A percentile compares a stretch with the other conserved stretches of the same genome.
These are phyloP conservation scores for Azemiops feae DNA, from an alignment of 2,113 vertebrate genomes.

Conservation along the genomic window DNA sequence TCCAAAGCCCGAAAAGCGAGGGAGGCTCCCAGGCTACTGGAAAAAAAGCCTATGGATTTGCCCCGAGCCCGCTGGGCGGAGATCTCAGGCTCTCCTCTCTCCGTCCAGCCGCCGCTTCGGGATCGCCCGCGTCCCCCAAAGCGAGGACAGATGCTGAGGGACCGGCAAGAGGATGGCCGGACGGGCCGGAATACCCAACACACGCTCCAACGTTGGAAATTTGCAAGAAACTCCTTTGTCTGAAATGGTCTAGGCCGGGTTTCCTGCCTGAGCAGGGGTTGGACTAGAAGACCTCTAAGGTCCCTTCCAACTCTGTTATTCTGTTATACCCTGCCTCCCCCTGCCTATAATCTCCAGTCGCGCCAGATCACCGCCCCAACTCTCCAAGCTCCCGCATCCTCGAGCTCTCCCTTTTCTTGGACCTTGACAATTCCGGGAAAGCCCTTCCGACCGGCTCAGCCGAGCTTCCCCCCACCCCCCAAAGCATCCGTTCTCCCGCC, in stretches of 20 bases:
- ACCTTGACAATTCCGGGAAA: neutral
- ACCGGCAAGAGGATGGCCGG: neutral
- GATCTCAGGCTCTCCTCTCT: neutral
- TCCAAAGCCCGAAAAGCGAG: neutral
- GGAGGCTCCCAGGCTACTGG: neutral
- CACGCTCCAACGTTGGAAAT: neutral
- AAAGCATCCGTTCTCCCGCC: neutral
- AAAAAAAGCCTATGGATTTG: neutral
- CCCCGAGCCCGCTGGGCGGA: neutral
- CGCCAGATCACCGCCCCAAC: neutral
- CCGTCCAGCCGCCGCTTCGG: neutral
- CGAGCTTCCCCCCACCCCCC: fast-evolving
- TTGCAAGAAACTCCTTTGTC: neutral
- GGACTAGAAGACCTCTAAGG: neutral
- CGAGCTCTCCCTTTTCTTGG: neutral
- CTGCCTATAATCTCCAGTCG: neutral
- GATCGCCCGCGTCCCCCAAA: neutral
- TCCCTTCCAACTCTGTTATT: neutral
- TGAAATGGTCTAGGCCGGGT: neutral
- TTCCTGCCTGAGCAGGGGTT: too few species aligned
- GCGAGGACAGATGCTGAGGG: neutral
- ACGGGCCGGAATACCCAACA: neutral
- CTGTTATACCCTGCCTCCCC: neutral
- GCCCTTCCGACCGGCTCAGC: neutral
- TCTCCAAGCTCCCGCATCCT: neutral